Base-by-base conservation (phyloP, 1,140 invertebrate genomes). In the Ephestia elutella region DNA sequence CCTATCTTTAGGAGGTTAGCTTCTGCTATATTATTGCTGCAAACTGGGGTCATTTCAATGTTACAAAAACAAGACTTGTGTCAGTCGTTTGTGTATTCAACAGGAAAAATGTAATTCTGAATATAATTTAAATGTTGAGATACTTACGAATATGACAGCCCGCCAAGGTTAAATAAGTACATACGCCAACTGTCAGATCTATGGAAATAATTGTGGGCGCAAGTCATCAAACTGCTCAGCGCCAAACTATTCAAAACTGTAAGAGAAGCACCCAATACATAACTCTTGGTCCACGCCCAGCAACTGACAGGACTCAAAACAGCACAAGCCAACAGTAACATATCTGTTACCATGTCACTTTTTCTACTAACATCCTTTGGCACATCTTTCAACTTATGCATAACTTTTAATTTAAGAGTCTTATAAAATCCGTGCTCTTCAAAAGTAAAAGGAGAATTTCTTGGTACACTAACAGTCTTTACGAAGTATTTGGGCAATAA, bases 141-240 rank as follows among this genome's bases (percentile, higher is more conserved):
- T 56, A 68, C 80, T 76, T 81, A 92, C 91, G 80, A 90, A n/a
- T 91, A 92, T 2, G 92, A 91, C 80, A 94, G 78, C 54, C 93
- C 73, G 25, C 89, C 86, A 11, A 97, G 77, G 71, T 96, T 93
- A 60, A 94, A 95, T 38, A 94, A 92, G 72, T 94, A 95, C 93
- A 95, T 95, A 49, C 95, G 91, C 90, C 94, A 96, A 73, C 92
- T 96, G 71, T 96, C 93, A 18, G 90, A 91, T 69, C 93, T 90
- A 75, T 97, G 96, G 53, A 96, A 93, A 73, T 94, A 97, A 81
- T 97, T 97, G 74, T 97, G 96, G 0, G 92, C 91, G 18, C 87
- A 89, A 25, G 93, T 89, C 11, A 88, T 80, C 0, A 91, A 86
- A 75, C 92, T 90, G 20, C 86, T 81, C 0, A 96, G 73, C 18